Evolutionary conservation across 2,113 vertebrate genomes (phyloP).

Genomic region (Agapornis roseicollis): DNA sequence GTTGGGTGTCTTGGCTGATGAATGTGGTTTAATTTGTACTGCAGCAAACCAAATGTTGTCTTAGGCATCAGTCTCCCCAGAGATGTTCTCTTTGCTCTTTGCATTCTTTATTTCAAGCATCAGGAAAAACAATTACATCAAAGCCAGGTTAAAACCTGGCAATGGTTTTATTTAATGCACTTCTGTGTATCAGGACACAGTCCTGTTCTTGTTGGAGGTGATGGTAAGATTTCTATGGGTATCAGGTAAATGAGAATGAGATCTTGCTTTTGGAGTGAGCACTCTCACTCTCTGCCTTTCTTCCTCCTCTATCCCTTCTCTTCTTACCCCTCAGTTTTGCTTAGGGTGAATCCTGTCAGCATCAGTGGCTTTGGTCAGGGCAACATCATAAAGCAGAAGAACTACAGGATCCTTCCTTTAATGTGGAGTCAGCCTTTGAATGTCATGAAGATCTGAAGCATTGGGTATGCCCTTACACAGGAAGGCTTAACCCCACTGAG

Average conservation of each 20-base stretch:
- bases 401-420: accelerated
- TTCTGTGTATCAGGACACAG: neutral
- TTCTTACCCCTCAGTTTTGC: neutral
- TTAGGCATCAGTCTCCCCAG: accelerated
- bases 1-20: neutral
- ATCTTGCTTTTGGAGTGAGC: neutral
- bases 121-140: accelerated
- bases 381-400: neutral
- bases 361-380: neutral
- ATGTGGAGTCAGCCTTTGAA: neutral
- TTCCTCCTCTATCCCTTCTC: neutral
- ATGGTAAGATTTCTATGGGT: neutral
- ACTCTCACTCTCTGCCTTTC: neutral
- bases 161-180: neutral
- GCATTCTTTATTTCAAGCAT: neutral
- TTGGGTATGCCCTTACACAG: accelerated
- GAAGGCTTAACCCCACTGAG: neutral
- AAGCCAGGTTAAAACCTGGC: neutral
- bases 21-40: neutral
- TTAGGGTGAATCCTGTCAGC: neutral
- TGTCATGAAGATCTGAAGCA: accelerated
- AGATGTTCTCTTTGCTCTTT: neutral
- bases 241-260: neutral
- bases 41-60: neutral
- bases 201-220: neutral